Conservation (phyloP, 2,113 vertebrate species). For the Macheiramphus alcinus region DNA sequence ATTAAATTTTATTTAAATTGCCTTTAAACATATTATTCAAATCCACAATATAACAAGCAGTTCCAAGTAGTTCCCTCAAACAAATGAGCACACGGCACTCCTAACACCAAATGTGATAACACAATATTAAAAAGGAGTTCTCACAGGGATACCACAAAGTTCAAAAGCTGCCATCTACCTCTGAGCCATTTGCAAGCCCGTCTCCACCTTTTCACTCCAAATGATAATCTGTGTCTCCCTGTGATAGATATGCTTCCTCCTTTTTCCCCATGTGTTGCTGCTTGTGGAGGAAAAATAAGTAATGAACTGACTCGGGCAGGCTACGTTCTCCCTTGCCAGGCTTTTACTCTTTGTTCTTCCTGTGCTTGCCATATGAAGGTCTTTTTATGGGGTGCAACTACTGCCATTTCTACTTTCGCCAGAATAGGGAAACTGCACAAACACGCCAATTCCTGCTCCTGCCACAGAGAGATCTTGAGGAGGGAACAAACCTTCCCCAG, state of each 20-base stretch:
- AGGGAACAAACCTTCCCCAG: neutral
- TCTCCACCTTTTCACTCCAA: neutral
- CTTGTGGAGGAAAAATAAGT: neutral
- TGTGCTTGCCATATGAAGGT: neutral
- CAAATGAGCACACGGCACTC: neutral
- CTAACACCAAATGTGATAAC: neutral
- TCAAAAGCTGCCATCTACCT: neutral
- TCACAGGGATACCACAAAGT: neutral
- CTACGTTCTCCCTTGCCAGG: neutral
- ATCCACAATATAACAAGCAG: neutral
- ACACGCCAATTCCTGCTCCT: neutral
- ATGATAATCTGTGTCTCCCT: neutral
- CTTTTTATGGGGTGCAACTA: neutral
- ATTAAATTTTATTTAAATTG: constrained; percentile 45
- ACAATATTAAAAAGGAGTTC: neutral
- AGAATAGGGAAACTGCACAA: neutral
- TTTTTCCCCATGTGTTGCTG: neutral
- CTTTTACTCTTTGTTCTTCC: neutral
- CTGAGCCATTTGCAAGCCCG: neutral
- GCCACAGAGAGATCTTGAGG: neutral
- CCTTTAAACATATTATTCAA: constrained; percentile 25
- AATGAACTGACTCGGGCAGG: neutral
- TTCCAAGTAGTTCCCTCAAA: neutral
- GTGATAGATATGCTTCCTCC: neutral
- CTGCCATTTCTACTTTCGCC: neutral